Percentiles rank a stretch among this genome's conserved stretches.
Evolutionary conservation across 2,797 vertebrate genomes (phyloP).

Genomic region (Rhadinocentrus ornatus): DNA sequence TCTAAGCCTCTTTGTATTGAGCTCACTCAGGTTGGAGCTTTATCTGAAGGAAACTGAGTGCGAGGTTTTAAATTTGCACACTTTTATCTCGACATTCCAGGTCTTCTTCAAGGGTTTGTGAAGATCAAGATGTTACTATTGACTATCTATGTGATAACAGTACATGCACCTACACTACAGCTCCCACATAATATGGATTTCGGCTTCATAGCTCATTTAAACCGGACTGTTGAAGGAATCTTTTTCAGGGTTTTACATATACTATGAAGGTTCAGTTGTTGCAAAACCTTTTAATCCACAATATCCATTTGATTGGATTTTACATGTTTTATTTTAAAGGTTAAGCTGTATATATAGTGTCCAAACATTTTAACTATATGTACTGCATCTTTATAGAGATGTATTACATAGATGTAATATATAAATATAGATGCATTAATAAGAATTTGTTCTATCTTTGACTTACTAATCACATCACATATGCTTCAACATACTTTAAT

Average conservation of each 20-base stretch:
- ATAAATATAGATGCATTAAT: too few relatives aligned
- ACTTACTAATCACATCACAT: background rate
- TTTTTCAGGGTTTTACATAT: background rate
- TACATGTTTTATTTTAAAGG: background rate
- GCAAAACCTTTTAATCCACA: background rate
- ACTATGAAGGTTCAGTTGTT: background rate
- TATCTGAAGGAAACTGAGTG: conserved; percentile 12
- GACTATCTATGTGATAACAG: conserved; percentile 30
- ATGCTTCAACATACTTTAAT: background rate
- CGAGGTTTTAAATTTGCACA: background rate
- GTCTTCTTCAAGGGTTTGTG: conserved; percentile 7
- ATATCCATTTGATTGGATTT: background rate
- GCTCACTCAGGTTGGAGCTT: conserved; percentile 1
- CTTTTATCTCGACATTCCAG: conserved; percentile 24
- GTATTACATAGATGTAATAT: too few relatives aligned
- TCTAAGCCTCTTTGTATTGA: conserved; percentile 8
- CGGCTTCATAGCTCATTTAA: conserved; percentile 18
- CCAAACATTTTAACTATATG: too few relatives aligned
- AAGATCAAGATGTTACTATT: conserved; percentile 36
- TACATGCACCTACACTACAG: conserved; percentile 22
- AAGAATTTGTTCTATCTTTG: too few relatives aligned
- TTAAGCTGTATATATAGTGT: too few relatives aligned
- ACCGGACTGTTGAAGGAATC: conserved; percentile 10
- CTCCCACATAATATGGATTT: conserved; percentile 57
- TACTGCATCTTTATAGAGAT: too few relatives aligned